Percentiles rank a stretch among this genome's conserved stretches.
These are phyloP conservation scores for Pseudocheirus occidentalis DNA, from an alignment of 2,797 vertebrate species.

Conservation along the genomic window DNA sequence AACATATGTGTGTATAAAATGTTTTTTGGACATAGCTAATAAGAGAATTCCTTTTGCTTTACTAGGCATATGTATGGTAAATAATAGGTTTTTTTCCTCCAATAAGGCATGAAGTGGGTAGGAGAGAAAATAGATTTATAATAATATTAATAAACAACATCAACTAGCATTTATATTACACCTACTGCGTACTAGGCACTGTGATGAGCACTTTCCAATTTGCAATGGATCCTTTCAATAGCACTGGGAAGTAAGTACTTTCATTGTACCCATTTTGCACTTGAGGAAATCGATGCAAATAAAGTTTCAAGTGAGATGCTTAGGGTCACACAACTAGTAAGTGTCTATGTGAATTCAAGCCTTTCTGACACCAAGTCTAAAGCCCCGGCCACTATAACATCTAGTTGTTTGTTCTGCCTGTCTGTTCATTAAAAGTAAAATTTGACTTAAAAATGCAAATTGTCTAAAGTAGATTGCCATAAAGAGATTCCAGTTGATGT, in stretches of 20 bases:
- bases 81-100: neutral
- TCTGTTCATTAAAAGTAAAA: neutral
- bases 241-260: neutral
- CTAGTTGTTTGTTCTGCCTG: neutral
- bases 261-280: neutral
- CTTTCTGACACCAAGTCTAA: neutral
- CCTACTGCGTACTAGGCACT: neutral
- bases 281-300: neutral
- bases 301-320: neutral
- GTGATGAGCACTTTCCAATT: neutral
- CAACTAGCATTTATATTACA: neutral
- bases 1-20: neutral
- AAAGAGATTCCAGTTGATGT: constrained; percentile 4
- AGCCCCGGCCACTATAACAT: neutral
- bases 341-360: neutral
- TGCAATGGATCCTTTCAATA: neutral
- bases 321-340: neutral
- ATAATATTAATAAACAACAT: neutral
- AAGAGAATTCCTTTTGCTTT: neutral
- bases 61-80: neutral
- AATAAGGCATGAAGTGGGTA: neutral
- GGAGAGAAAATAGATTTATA: neutral
- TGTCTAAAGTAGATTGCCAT: neutral
- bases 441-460: neutral
- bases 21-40: neutral